Conservation (phyloP, 2,797 vertebrate species). For the Rhabdophis nuchalis region DNA sequence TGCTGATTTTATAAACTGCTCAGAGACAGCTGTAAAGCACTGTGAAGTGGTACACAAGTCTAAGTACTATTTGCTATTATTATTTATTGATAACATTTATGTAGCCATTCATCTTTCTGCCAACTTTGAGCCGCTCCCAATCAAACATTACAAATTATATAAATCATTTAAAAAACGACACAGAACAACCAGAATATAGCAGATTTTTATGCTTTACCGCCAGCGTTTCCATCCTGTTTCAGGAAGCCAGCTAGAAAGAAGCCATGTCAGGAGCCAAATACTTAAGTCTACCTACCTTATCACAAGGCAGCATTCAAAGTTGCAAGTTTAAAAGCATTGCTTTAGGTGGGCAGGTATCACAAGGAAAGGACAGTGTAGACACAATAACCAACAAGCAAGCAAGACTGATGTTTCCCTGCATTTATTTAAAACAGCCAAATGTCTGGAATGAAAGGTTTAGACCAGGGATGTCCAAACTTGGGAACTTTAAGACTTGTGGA, state of each 20-base stretch:
- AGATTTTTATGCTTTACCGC: background rate
- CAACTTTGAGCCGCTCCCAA: background rate
- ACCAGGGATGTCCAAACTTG: no score
- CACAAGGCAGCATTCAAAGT: background rate
- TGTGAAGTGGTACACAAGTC: background rate
- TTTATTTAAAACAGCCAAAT: background rate
- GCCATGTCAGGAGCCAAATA: background rate
- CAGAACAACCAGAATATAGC: background rate
- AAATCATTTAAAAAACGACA: background rate
- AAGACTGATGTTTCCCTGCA: background rate
- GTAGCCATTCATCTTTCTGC: background rate
- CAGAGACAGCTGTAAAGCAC: background rate
- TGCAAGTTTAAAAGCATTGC: background rate
- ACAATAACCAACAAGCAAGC: background rate
- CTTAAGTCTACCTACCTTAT: background rate
- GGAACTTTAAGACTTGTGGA: no score
- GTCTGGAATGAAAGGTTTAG: background rate
- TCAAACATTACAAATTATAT: background rate
- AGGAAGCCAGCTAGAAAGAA: background rate
- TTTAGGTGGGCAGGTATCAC: background rate
- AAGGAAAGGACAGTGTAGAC: background rate
- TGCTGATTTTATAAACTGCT: background rate
- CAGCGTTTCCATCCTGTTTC: background rate
- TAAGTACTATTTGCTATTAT: background rate
- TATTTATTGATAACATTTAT: background rate